Conservation (phyloP, 2,888 invertebrate species). For the Mimachlamys varia region DNA sequence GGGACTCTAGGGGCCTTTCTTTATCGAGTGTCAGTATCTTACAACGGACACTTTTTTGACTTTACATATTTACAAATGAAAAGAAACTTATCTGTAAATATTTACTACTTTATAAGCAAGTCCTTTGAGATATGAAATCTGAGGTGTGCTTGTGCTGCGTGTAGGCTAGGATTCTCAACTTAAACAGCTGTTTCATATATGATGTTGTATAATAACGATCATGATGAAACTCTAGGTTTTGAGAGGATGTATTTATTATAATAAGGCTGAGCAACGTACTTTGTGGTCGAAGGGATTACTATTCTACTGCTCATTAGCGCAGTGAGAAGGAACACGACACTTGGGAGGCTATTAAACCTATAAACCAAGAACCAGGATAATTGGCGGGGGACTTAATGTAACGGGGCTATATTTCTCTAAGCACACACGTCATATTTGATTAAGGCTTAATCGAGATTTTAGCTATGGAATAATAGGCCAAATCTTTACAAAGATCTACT, state of each 20-base stretch:
- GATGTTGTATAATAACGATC: conserved; percentile 28
- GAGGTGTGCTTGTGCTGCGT: neutral
- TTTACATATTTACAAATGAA: conserved; percentile 31
- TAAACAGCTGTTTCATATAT: conserved; percentile 17
- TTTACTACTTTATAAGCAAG: conserved; percentile 36
- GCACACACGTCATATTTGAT: neutral
- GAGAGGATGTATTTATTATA: conserved; percentile 21
- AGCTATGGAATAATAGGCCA: neutral
- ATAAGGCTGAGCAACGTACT: neutral
- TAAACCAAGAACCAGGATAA: conserved; percentile 21
- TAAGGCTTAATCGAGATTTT: neutral
- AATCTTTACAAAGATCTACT: neutral
- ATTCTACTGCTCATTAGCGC: neutral
- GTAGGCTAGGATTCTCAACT: neutral
- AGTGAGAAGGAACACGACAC: neutral
- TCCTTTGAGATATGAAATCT: conserved; percentile 32
- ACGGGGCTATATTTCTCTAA: neutral
- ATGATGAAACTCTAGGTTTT: neutral
- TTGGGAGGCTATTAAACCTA: conserved; percentile 8
- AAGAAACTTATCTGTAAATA: conserved; percentile 31
- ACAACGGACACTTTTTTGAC: conserved; percentile 25
- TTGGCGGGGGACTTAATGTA: neutral
- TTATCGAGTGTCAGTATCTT: conserved; percentile 29
- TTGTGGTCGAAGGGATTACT: conserved; percentile 17
- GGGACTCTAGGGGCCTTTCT: conserved; percentile 34